Evolutionary conservation across 2,888 invertebrate genomes (phyloP), one percentile per base, ranked within the genome.

Genomic region (Globia sparganii): DNA sequence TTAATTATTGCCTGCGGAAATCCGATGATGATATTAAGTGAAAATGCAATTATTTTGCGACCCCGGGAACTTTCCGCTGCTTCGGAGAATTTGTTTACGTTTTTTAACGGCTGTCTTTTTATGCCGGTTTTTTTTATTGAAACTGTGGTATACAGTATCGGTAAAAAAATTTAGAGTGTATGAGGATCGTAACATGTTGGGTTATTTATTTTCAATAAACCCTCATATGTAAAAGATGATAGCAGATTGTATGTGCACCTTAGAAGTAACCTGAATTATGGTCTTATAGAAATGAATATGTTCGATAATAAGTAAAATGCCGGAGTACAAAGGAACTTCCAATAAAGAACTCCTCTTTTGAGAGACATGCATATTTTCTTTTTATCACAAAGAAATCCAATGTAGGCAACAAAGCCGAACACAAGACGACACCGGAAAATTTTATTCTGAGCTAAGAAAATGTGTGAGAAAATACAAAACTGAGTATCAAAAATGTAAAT

Each of bases 1-100:
- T 86, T 90, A 89, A 91, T 91, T 89, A 81, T 81, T 84, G 79
- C 71, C 74, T 74, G 70, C 78, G 86, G 82, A 83, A 81, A 83
- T 78, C 69, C 74, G 73, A 65, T 83, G 72, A 82, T 83, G 74
- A 66, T 53, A 73, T 84, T 86, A 78, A 66, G 65, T 28, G 69
- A 76, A 77, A 84, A 79, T 80, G 58, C 31, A 72, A 82, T 88
- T 88, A 78, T 77, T 74, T 56, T 66, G 31, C 75, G 28, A 80
- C 59, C 13, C 66, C 64, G 49, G 31, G 58, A 64, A 49, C 28
- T 78, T 81, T 72, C 49, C 65, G 34, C 59, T 21, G 56, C 43
- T n/a, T n/a, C 2, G 31, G 4, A 13, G 56, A 34, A 37, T 46
- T 66, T 18, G 9, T 31, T 59, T 64, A 59, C 66, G 15, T 34